Percentiles rank a stretch among this genome's conserved stretches.
Conservation (phyloP, 2,888 invertebrate species). For the Pterobdella sp. region DNA sequence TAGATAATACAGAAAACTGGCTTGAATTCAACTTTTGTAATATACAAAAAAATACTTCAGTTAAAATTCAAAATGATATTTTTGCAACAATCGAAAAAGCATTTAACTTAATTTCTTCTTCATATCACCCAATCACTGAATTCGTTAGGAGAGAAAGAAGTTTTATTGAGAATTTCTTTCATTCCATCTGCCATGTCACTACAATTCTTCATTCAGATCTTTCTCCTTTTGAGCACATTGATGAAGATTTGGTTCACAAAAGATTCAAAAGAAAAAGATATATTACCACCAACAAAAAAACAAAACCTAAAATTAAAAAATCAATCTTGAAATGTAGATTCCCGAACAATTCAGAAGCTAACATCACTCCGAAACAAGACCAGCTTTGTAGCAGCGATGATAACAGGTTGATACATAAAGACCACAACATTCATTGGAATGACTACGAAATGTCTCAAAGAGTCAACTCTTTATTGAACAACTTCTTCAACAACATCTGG, state of each 20-base stretch:
- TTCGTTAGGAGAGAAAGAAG: conserved; percentile 45
- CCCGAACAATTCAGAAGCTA: neutral
- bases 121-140: conserved; percentile 44
- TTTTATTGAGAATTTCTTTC: conserved; percentile 47
- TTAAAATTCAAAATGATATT: neutral
- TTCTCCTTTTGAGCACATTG: conserved; percentile 24
- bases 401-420: neutral
- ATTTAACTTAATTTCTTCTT: conserved; percentile 39
- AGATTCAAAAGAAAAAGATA: conserved; percentile 27
- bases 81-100: neutral
- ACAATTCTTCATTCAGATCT: conserved; percentile 44
- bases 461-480: neutral
- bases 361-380: too few species aligned
- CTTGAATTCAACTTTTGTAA: conserved; percentile 30
- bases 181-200: conserved; percentile 48
- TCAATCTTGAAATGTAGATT: neutral
- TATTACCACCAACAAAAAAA: neutral
- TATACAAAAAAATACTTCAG: conserved; percentile 42
- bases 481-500: conserved; percentile 10
- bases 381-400: too few species aligned
- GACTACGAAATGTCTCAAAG: neutral
- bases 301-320: neutral
- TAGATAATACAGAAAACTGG: neutral
- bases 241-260: conserved; percentile 18
- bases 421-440: neutral